These are phyloP conservation scores for Euborellia annulipes DNA, from an alignment of 1,140 invertebrate genomes.

Conservation along the genomic window DNA sequence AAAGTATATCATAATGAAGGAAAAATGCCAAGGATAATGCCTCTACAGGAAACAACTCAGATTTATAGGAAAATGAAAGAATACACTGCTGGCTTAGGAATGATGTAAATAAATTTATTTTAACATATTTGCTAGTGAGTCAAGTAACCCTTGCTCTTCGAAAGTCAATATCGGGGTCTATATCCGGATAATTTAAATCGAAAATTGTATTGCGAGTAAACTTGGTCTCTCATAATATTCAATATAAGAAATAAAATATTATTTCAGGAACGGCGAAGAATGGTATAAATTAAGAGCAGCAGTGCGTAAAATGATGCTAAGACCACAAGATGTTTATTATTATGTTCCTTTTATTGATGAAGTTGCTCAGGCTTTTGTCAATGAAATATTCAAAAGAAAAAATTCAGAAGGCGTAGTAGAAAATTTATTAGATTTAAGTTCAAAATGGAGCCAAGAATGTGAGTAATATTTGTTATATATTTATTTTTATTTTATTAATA, in stretches of 20 bases:
- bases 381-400: conserved; percentile 17
- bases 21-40: conserved; percentile 30
- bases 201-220: conserved; percentile 1
- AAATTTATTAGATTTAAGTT: conserved; percentile 19
- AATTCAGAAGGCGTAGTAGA: conserved; percentile 12
- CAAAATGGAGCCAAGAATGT: conserved; percentile 25
- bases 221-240: background rate
- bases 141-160: too few species aligned
- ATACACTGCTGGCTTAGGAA: conserved; percentile 36
- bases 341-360: conserved; percentile 28
- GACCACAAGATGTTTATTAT: conserved; percentile 27
- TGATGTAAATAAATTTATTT: conserved; percentile 27
- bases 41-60: conserved; percentile 32
- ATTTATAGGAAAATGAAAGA: conserved; percentile 30
- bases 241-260: background rate
- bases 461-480: background rate
- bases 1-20: conserved; percentile 27
- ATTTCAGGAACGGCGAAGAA: conserved; percentile 32
- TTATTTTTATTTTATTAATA: conserved; percentile 15
- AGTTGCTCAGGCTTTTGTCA: conserved; percentile 27
- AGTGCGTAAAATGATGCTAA: conserved; percentile 30
- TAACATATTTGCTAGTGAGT: too few species aligned
- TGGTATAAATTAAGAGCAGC: conserved; percentile 31
- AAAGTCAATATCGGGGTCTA: too few species aligned
- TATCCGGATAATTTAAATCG: background rate